These are phyloP conservation scores for Xiphophorus hellerii DNA, from an alignment of 2,113 vertebrate species.

Conservation along the genomic window DNA sequence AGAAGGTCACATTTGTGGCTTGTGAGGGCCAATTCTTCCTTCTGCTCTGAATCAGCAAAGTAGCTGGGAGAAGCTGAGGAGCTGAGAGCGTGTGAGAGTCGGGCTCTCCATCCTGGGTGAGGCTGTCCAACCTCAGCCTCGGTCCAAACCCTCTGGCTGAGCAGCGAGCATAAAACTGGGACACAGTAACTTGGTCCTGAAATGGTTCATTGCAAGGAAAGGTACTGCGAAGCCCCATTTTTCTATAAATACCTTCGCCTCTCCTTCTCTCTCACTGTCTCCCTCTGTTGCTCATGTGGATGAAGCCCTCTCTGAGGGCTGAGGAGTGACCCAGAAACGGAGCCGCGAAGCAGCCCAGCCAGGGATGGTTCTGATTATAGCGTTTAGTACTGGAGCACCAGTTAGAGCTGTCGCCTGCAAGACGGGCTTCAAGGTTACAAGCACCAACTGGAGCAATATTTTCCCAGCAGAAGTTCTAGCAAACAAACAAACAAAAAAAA, in stretches of 20 bases:
- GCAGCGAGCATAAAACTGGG: slow-evolving; percentile 78
- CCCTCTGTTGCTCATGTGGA: slow-evolving; percentile 70
- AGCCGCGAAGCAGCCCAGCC: slow-evolving; percentile 66
- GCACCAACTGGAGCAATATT: neutral
- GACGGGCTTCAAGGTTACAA: slow-evolving; percentile 62
- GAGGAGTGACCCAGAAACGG: slow-evolving; percentile 83
- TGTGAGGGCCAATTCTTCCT: slow-evolving; percentile 23
- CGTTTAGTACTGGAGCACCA: slow-evolving; percentile 44
- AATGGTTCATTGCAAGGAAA: slow-evolving; percentile 82
- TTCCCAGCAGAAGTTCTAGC: neutral
- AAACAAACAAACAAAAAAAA: neutral
- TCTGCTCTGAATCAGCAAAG: slow-evolving; percentile 44
- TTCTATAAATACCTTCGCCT: slow-evolving; percentile 84
- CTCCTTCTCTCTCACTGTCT: slow-evolving; percentile 51
- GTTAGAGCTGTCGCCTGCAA: slow-evolving; percentile 41
- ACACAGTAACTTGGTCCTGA: slow-evolving; percentile 79
- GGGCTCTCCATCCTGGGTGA: slow-evolving; percentile 69
- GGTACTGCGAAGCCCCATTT: slow-evolving; percentile 85
- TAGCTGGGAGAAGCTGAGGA: slow-evolving; percentile 11
- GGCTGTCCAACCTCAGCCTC: slow-evolving; percentile 67
- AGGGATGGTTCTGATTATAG: slow-evolving; percentile 77
- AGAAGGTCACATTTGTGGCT: slow-evolving; percentile 63
- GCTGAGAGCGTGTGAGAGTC: slow-evolving; percentile 39
- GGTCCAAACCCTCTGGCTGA: slow-evolving; percentile 68
- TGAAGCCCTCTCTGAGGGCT: slow-evolving; percentile 77